Percentiles rank a stretch among this genome's conserved stretches.
These are phyloP conservation scores for Boleophthalmus pectinirostris DNA, from an alignment of 2,113 vertebrate genomes.

Conservation along the genomic window DNA sequence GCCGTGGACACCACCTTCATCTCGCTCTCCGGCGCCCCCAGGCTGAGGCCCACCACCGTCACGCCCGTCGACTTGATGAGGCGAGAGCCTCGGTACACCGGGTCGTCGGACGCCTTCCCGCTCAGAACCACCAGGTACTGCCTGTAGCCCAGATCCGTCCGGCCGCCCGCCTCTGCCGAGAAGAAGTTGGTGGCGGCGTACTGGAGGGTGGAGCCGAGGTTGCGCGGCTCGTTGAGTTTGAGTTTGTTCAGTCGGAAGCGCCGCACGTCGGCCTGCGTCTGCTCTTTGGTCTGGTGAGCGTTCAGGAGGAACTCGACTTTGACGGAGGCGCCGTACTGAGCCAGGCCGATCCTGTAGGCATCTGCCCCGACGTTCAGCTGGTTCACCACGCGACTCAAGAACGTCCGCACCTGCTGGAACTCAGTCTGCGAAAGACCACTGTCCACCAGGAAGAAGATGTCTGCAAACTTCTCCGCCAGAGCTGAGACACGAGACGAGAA, in stretches of 20 bases:
- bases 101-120: conserved; percentile 73
- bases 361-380: conserved; percentile 71
- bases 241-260: conserved; percentile 31
- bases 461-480: conserved; percentile 71
- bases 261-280: conserved; percentile 49
- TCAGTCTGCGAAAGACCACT: conserved; percentile 55
- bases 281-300: conserved; percentile 56
- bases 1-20: conserved; percentile 50
- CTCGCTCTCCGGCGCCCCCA: conserved; percentile 51
- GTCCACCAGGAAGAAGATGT: conserved; percentile 84
- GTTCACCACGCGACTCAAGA: conserved; percentile 58
- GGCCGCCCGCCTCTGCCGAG: conserved; percentile 65
- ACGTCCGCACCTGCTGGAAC: conserved; percentile 55
- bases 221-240: conserved; percentile 35
- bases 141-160: conserved; percentile 63
- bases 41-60: conserved; percentile 68
- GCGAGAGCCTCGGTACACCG: conserved; percentile 44
- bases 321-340: conserved; percentile 69
- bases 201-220: conserved; percentile 67
- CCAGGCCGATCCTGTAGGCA: conserved; percentile 78
- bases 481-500: conserved; percentile 49
- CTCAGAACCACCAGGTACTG: conserved; percentile 80
- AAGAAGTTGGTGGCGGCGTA: conserved; percentile 71
- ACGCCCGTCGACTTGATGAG: conserved; percentile 70
- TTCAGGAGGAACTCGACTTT: conserved; percentile 79